These are phyloP conservation scores for Nyctereutes procyonoides DNA, from an alignment of 2,113 vertebrate species.

Conservation along the genomic window DNA sequence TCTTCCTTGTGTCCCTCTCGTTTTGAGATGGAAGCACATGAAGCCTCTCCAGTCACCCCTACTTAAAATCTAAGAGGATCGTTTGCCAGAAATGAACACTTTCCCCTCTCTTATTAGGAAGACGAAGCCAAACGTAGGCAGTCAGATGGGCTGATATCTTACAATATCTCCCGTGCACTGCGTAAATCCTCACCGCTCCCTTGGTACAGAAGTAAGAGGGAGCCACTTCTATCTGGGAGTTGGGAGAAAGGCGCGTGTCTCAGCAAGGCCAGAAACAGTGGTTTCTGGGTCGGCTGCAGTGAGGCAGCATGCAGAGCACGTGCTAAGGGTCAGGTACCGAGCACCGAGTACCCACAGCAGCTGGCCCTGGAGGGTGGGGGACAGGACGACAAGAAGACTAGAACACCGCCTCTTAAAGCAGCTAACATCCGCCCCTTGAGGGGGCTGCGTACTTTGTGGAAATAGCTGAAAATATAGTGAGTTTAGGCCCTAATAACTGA, in stretches of 20 bases:
- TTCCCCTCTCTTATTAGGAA: neutral
- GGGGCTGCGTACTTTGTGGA: neutral
- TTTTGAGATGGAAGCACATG: neutral
- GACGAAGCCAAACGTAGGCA: neutral
- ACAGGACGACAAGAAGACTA: too few species aligned
- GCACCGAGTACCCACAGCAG: accelerated
- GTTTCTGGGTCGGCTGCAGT: neutral
- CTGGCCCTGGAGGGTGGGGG: neutral
- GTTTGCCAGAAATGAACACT: neutral
- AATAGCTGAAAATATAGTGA: constrained; percentile 2
- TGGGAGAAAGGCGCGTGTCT: neutral
- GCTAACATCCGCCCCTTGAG: neutral
- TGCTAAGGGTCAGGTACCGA: neutral
- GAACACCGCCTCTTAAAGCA: neutral
- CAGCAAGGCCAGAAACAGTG: neutral
- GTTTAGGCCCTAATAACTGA: neutral
- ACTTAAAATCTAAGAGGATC: neutral
- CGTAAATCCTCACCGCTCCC: neutral
- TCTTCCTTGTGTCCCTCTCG: neutral
- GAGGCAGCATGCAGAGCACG: neutral
- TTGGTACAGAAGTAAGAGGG: constrained; percentile 25
- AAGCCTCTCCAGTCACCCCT: neutral
- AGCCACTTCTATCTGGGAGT: constrained; percentile 18
- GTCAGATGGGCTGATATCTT: neutral
- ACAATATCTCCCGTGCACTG: neutral